Evolutionary conservation across 2,113 vertebrate species (phyloP).

Genomic region (Callionymus lyra): DNA sequence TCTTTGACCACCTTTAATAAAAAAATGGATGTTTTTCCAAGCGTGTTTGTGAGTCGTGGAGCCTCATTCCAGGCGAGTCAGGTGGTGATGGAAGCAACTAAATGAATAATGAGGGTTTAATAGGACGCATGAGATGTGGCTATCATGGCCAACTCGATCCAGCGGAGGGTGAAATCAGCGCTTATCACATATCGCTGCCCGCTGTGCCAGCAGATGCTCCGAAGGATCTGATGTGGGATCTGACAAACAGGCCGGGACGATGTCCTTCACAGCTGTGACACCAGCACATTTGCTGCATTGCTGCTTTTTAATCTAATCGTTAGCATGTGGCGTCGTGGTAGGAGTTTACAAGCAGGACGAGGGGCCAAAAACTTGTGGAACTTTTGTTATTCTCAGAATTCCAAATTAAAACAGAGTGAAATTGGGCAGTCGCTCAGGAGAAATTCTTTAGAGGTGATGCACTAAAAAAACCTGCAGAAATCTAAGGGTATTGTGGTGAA

Average conservation of each 20-base stretch:
- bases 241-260: slow-evolving; percentile 31
- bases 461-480: no score
- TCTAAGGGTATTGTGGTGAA: no score
- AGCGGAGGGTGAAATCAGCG: slow-evolving; percentile 59
- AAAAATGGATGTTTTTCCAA: slow-evolving; percentile 6
- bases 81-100: slow-evolving; percentile 39
- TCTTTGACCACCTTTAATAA: slow-evolving; percentile 34
- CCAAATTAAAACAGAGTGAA: no score
- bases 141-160: slow-evolving; percentile 42
- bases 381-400: no score
- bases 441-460: no score
- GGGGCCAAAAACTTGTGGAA: no score
- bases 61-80: slow-evolving; percentile 28
- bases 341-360: no score
- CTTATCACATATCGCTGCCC: slow-evolving; percentile 48
- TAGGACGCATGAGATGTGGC: slow-evolving; percentile 53
- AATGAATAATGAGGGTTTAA: slow-evolving; percentile 59
- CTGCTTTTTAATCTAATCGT: not conserved
- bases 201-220: slow-evolving; percentile 49
- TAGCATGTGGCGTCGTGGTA: not conserved
- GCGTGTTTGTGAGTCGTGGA: slow-evolving; percentile 1
- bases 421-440: no score
- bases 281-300: not conserved
- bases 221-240: slow-evolving; percentile 33
- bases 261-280: slow-evolving; percentile 38